phyloP scores from a whole-genome alignment of 2,113 vertebrate species.

The Fregata magnificens region DNA sequence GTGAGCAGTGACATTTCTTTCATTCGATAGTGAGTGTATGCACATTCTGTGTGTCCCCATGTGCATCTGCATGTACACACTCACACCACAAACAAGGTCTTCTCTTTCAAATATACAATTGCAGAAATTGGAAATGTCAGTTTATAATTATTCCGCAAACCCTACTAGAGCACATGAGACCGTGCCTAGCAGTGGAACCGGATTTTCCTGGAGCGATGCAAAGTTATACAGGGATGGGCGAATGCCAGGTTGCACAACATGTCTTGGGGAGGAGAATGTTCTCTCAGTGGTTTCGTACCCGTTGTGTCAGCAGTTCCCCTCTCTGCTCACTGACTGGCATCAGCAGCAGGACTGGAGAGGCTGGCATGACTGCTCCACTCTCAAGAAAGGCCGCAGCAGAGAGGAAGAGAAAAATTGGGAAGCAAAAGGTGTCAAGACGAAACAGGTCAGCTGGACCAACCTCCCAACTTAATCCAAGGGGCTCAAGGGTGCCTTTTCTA shows the following conservation, averaged over 20 bases:
- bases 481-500: not conserved
- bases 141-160: not conserved
- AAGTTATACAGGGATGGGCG: fast-evolving
- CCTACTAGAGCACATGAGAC: not conserved
- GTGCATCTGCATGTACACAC: not conserved
- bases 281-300: not conserved
- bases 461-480: not conserved
- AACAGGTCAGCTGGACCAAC: not conserved
- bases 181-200: not conserved
- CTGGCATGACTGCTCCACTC: not conserved
- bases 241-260: not conserved
- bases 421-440: not conserved
- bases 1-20: not conserved
- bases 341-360: not conserved
- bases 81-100: not conserved
- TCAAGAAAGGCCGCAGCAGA: not conserved
- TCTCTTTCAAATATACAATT: not conserved
- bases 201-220: not conserved
- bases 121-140: not conserved
- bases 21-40: not conserved
- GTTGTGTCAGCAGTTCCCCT: not conserved
- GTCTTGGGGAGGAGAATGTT: not conserved
- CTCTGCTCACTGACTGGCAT: not conserved
- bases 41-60: not conserved
- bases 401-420: not conserved